These are phyloP conservation scores for Drosophila seclusa DNA, from an alignment of 2,888 invertebrate species.

Conservation along the genomic window DNA sequence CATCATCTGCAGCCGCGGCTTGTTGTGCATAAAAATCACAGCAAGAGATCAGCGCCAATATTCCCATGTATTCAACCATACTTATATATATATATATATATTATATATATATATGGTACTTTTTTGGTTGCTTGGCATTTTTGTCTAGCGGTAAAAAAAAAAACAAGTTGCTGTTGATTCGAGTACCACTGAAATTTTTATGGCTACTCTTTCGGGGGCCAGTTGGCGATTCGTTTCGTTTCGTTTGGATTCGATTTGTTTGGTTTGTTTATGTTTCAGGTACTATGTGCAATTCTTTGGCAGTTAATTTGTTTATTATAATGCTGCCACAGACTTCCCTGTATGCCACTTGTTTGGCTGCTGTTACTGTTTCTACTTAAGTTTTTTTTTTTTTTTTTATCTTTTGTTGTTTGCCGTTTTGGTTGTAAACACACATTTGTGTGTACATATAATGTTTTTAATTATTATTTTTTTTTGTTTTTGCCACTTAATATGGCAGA, in stretches of 20 bases:
- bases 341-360: constrained; percentile 69
- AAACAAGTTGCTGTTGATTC: constrained; percentile 73
- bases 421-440: constrained; percentile 19
- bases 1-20: constrained; percentile 69
- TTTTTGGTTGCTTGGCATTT: constrained; percentile 46
- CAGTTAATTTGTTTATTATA: constrained; percentile 77
- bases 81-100: constrained; percentile 1
- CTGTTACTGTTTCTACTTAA: constrained; percentile 18
- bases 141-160: constrained; percentile 73
- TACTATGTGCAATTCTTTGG: constrained; percentile 72
- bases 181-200: constrained; percentile 70
- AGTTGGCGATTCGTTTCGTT: constrained; percentile 9
- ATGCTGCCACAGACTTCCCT: constrained; percentile 69
- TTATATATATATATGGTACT: constrained; percentile 12
- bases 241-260: constrained; percentile 3
- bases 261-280: constrained; percentile 73
- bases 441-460: neutral
- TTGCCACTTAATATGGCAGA: constrained; percentile 53
- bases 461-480: constrained; percentile 7
- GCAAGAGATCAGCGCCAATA: constrained; percentile 63
- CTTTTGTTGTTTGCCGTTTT: constrained; percentile 42
- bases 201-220: constrained; percentile 33
- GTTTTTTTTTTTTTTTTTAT: constrained; percentile 26
- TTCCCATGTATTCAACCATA: constrained; percentile 2
- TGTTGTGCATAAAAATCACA: constrained; percentile 81